Conservation (phyloP, 2,797 vertebrate genomes). For the Eospalax fontanierii region DNA sequence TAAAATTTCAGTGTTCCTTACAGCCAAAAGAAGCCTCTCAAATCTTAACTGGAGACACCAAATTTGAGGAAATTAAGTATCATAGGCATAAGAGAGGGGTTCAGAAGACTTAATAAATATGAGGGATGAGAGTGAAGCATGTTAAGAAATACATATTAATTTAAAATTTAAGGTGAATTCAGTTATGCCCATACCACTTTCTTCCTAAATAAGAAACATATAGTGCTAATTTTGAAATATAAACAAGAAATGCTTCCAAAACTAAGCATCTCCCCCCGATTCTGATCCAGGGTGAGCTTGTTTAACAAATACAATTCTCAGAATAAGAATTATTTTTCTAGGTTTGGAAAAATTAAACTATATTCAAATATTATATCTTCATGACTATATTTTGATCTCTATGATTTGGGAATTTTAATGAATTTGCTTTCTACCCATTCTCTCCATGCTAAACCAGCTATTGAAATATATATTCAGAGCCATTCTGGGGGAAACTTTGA, state of each 20-base stretch:
- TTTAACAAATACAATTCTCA: slow-evolving; percentile 46
- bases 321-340: neutral
- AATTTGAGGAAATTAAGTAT: slow-evolving; percentile 41
- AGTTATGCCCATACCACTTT: neutral
- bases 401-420: slow-evolving; percentile 52
- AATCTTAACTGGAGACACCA: slow-evolving; percentile 10
- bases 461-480: slow-evolving; percentile 57
- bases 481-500: slow-evolving; percentile 62
- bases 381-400: neutral
- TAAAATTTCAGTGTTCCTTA: slow-evolving; percentile 13
- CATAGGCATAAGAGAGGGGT: neutral
- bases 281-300: neutral
- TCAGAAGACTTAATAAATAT: neutral
- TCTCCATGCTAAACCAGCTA: neutral
- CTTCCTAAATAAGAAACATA: neutral
- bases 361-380: neutral
- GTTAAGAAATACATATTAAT: slow-evolving; percentile 39
- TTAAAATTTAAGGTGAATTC: slow-evolving; percentile 65
- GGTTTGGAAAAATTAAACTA: slow-evolving; percentile 30
- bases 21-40: neutral
- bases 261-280: neutral
- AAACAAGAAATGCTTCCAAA: slow-evolving; percentile 32
- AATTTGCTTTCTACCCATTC: slow-evolving; percentile 25
- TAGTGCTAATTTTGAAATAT: slow-evolving; percentile 42
- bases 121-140: neutral